A percentile compares a stretch with the other conserved stretches of the same genome.
phyloP scores from a whole-genome alignment of 2,113 vertebrate genomes.

The Morphnarchus princeps region DNA sequence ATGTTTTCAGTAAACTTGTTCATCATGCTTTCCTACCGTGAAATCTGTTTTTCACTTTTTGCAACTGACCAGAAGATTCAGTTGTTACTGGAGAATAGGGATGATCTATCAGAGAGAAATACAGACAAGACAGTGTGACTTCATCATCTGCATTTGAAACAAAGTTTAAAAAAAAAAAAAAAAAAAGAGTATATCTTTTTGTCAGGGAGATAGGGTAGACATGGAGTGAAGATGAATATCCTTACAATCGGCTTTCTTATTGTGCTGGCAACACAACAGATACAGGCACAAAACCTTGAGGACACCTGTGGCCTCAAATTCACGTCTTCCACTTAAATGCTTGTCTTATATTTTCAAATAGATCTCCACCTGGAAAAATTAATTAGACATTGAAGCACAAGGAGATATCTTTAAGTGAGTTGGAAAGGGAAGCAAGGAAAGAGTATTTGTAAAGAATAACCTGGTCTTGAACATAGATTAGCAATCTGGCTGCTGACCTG shows the following conservation, averaged over 20 bases:
- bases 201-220: neutral
- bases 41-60: neutral
- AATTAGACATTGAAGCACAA: neutral
- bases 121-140: neutral
- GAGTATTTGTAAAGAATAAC: neutral
- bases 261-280: neutral
- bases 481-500: neutral
- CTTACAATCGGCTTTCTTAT: neutral
- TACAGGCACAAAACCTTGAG: neutral
- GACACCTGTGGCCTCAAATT: neutral
- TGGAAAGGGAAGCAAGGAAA: neutral
- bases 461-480: neutral
- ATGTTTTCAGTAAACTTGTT: neutral
- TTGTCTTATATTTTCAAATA: neutral
- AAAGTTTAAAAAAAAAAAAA: neutral
- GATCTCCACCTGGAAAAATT: neutral
- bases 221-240: neutral
- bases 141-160: neutral
- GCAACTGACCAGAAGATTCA: neutral
- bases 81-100: neutral
- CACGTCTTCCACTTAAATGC: neutral
- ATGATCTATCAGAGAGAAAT: neutral
- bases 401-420: neutral
- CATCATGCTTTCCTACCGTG: neutral
- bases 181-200: neutral